phyloP scores from a whole-genome alignment of 2,888 invertebrate genomes.

The Hanleya hanleyi region DNA sequence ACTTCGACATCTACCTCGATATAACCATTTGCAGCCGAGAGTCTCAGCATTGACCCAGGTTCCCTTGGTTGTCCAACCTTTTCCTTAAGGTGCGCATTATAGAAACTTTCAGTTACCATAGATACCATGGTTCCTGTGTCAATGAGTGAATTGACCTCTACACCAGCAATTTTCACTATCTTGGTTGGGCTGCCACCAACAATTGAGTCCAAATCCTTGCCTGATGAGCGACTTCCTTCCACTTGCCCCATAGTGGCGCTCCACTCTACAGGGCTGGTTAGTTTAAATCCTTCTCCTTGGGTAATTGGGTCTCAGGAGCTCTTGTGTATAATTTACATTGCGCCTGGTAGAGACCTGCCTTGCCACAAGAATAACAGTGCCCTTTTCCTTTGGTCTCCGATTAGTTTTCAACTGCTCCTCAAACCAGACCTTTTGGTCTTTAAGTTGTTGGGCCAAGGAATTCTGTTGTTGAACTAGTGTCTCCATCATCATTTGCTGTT shows the following conservation, averaged over 20 bases:
- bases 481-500: not conserved
- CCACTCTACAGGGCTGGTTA: not conserved
- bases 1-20: not conserved
- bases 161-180: not conserved
- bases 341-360: not conserved
- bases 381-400: not conserved
- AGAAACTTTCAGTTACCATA: not conserved
- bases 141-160: not conserved
- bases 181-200: not conserved
- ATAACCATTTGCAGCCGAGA: conserved; percentile 2
- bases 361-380: not conserved
- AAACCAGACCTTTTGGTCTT: not conserved
- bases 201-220: not conserved
- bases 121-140: not conserved
- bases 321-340: not conserved
- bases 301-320: too few relatives aligned
- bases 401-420: not conserved
- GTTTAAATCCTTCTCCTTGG: not conserved
- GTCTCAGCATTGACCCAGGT: not conserved
- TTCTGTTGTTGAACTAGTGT: not conserved
- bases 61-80: not conserved
- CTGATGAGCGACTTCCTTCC: not conserved
- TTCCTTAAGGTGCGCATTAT: not conserved
- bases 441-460: not conserved
- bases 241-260: not conserved